Percentiles rank a stretch among this genome's conserved stretches.
Conservation (phyloP, 1,140 invertebrate genomes). For the Odontomachus brunneus region DNA sequence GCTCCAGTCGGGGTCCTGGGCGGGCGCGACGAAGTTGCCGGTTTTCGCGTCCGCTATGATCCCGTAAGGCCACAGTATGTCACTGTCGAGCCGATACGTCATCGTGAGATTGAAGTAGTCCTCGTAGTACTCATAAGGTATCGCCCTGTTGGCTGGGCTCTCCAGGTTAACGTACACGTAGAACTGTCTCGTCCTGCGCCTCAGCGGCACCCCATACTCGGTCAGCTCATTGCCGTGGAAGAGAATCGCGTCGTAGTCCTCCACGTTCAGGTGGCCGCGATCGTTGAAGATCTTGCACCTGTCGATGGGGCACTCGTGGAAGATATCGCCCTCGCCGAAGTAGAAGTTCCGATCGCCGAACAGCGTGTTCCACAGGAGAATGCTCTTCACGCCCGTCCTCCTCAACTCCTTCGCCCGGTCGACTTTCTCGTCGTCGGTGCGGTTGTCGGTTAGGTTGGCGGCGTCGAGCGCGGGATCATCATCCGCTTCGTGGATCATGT, state of each 20-base stretch:
- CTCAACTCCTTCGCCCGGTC: not conserved
- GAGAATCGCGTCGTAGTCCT: constrained; percentile 74
- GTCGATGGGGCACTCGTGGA: constrained; percentile 66
- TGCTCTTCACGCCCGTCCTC: constrained; percentile 56
- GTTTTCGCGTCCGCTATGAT: constrained; percentile 74
- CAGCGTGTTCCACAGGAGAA: constrained; percentile 78
- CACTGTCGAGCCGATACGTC: constrained; percentile 88
- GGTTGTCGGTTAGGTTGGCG: not conserved
- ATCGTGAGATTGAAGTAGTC: constrained; percentile 88
- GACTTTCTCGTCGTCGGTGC: not conserved
- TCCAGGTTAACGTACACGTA: constrained; percentile 79
- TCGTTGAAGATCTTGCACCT: constrained; percentile 71
- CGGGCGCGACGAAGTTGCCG: constrained; percentile 71
- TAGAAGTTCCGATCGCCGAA: constrained; percentile 74
- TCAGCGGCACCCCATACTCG: constrained; percentile 58
- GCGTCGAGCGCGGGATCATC: not conserved
- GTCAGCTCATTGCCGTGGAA: constrained; percentile 75
- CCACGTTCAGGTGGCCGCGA: constrained; percentile 7
- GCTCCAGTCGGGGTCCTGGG: constrained; percentile 72
- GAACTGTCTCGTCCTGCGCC: constrained; percentile 61
- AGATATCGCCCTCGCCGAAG: constrained; percentile 71
- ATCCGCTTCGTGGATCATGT: not conserved
- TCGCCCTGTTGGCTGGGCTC: constrained; percentile 72
- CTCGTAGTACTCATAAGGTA: constrained; percentile 66
- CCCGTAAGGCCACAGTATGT: constrained; percentile 87